Evolutionary conservation across 2,797 vertebrate species (phyloP).

Genomic region (Geotrypetes seraphini): DNA sequence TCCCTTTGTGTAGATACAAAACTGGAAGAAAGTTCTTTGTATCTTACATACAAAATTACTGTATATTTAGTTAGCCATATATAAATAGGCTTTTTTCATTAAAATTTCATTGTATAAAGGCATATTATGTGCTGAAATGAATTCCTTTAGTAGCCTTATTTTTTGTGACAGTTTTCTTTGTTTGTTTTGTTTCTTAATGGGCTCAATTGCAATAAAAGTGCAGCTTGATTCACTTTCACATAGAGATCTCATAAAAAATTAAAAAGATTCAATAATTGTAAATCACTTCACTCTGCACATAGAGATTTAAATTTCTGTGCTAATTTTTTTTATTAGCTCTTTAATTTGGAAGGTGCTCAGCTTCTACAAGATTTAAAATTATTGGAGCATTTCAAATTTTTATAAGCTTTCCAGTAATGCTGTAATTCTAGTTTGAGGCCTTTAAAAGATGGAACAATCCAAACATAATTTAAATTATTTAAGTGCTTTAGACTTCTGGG

Average conservation of each 20-base stretch:
- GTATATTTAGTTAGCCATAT: too few species aligned
- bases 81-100: too few species aligned
- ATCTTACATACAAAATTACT: too few species aligned
- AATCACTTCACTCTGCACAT: conserved; percentile 40
- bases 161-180: conserved; percentile 9
- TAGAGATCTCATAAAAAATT: conserved; percentile 48
- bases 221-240: conserved; percentile 33
- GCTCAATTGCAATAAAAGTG: conserved; percentile 27
- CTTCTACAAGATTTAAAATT: conserved; percentile 59
- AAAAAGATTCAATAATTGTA: conserved; percentile 51
- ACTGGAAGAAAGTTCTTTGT: too few species aligned
- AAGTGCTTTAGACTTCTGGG: conserved; percentile 36
- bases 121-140: too few species aligned
- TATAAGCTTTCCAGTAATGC: conserved; percentile 53
- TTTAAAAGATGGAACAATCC: conserved; percentile 48
- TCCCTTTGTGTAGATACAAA: too few species aligned
- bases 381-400: conserved; percentile 58
- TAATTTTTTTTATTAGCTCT: conserved; percentile 55
- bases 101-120: too few species aligned
- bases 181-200: conserved; percentile 30
- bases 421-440: conserved; percentile 36
- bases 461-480: conserved; percentile 61
- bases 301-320: conserved; percentile 46
- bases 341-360: conserved; percentile 47
- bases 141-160: background rate